Conservation (phyloP, 2,797 vertebrate species). For the Astyanax mexicanus region DNA sequence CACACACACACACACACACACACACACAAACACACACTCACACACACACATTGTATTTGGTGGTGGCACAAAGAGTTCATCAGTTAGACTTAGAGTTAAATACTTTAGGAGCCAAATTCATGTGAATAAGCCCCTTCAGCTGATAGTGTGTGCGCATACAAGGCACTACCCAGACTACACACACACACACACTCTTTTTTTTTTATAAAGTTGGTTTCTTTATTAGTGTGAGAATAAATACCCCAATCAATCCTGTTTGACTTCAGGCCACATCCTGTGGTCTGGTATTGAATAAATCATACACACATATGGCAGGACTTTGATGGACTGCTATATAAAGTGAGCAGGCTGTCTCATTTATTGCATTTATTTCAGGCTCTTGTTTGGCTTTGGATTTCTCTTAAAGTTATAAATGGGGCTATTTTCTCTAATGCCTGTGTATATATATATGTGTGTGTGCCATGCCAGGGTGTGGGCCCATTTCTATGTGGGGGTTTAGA, state of each 20-base stretch:
- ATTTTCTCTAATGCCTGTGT: background rate
- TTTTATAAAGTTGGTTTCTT: background rate
- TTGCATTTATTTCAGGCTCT: slow-evolving; percentile 9
- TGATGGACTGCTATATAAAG: slow-evolving; percentile 25
- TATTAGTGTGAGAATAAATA: background rate
- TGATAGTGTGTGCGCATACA: background rate
- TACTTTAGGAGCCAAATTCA: background rate
- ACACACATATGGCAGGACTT: background rate
- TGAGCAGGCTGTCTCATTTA: background rate
- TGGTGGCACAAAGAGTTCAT: background rate
- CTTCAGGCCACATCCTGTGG: background rate
- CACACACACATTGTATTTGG: background rate
- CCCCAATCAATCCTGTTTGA: background rate
- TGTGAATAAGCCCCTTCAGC: background rate
- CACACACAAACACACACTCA: too few relatives aligned
- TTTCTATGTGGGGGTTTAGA: background rate
- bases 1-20: slow-evolving; percentile 1
- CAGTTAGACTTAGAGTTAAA: background rate
- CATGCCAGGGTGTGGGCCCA: background rate
- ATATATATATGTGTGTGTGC: too few relatives aligned
- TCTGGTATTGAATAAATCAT: background rate
- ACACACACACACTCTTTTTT: background rate
- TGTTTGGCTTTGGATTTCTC: background rate
- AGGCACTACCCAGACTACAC: too few relatives aligned
- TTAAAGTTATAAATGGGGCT: background rate